Base-by-base conservation (phyloP, 92 coral and sea anemone genomes). In the Paragorgia papillata region DNA sequence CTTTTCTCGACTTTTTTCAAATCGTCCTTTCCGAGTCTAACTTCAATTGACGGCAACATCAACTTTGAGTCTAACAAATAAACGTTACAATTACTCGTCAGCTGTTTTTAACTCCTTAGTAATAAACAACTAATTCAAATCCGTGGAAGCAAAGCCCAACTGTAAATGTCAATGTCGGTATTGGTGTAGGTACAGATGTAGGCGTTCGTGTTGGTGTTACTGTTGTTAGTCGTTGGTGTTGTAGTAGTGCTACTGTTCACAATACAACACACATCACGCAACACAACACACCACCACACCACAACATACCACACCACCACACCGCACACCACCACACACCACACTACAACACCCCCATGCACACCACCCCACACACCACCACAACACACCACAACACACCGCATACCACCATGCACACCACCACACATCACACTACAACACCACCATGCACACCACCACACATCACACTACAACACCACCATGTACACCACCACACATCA, bases 21-120 rank as follows among this genome's bases (percentile, higher is more conserved):
- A 39, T 40, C 74, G 73, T 85, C 83, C 75, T 94, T 89, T 6
- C 98, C 98, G 56, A 94, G 84, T 57, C 91, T 86, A 14, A 91
- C 89, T 29, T 64, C 76, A 31, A 89, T 41, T 26, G 62, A 60
- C 41, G 85, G 76, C 34, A 44, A 15, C 22, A 60, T 70, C 12
- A 3, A 33, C 12, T 4, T 26, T 22, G 19, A n/a, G 17, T 24
- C 18, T 14, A 43, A 43, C 1, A 26, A 22, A 20, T n/a, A 37
- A 46, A 32, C n/a, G n/a, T n/a, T n/a, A n/a, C n/a, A n/a, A n/a
- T n/a, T n/a, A n/a, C n/a, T n/a, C n/a, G n/a, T n/a, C n/a, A n/a
- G n/a, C n/a, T n/a, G n/a, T n/a, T n/a, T n/a, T n/a, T n/a, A n/a
- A n/a, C n/a, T n/a, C n/a, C n/a, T n/a, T n/a, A n/a, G n/a, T n/a